Evolutionary conservation across 2,888 invertebrate species (phyloP).

Genomic region (Uloborus plumipes): DNA sequence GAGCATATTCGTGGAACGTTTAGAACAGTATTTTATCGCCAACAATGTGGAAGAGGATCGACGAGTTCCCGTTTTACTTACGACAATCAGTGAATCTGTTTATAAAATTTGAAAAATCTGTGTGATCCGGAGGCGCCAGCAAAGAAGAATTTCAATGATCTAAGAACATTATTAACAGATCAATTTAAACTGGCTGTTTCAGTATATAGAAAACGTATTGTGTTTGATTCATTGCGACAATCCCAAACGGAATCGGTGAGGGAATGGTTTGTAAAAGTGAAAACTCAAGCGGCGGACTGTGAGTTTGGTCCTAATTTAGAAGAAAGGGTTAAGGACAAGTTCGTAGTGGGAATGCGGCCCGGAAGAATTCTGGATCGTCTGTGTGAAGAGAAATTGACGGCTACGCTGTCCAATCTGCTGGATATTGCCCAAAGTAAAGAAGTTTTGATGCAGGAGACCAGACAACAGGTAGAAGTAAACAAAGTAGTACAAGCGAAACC

Average conservation of each 20-base stretch:
- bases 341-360: too few species aligned
- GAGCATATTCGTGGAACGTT: background rate
- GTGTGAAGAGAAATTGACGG: conserved; percentile 12
- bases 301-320: background rate
- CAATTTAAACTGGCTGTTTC: too few species aligned
- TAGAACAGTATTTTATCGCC: background rate
- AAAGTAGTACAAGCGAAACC: background rate
- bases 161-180: background rate
- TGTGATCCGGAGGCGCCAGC: background rate
- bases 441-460: background rate
- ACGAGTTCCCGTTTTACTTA: too few species aligned
- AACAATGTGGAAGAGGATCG: background rate
- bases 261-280: background rate
- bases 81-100: too few species aligned
- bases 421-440: background rate
- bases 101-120: background rate
- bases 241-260: background rate
- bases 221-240: background rate
- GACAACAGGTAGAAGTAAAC: background rate
- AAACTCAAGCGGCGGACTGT: background rate
- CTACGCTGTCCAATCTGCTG: background rate
- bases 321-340: too few species aligned
- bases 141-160: background rate
- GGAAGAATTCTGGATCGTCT: too few species aligned
- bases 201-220: background rate